A percentile compares a stretch with the other conserved stretches of the same genome.
These are phyloP conservation scores for Alligator sinensis DNA, from an alignment of 2,113 vertebrate genomes.

Conservation along the genomic window DNA sequence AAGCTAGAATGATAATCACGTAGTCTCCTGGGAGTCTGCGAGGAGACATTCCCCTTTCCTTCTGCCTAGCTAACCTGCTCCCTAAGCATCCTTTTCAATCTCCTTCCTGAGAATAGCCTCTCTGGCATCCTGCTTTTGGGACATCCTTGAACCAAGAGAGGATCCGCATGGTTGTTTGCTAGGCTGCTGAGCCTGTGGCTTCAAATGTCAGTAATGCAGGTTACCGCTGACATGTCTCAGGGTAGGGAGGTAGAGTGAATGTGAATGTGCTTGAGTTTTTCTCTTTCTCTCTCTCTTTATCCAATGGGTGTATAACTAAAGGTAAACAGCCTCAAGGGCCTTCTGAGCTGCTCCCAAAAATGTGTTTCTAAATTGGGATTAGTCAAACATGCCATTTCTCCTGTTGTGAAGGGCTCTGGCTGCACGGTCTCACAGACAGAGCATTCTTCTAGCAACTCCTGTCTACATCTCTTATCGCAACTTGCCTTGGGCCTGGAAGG, in stretches of 20 bases:
- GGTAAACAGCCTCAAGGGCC: neutral
- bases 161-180: neutral
- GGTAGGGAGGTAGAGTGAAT: neutral
- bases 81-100: neutral
- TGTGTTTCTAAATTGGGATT: constrained; percentile 1
- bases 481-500: neutral
- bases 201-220: neutral
- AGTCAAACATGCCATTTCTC: neutral
- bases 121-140: neutral
- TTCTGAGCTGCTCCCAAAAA: neutral
- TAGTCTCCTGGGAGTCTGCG: neutral
- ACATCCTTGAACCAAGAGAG: neutral
- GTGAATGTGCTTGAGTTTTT: neutral
- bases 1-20: neutral
- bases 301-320: neutral
- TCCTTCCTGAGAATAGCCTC: neutral
- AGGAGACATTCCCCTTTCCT: no score
- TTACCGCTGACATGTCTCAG: neutral
- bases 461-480: neutral
- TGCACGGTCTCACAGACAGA: neutral
- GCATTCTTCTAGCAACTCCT: neutral
- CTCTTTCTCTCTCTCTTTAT: neutral
- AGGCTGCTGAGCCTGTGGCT: neutral
- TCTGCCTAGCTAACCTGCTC: no score
- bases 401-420: neutral